Percentiles rank a stretch among this genome's conserved stretches.
Evolutionary conservation across 2,797 vertebrate genomes (phyloP).

Genomic region (Scarus forsteni): DNA sequence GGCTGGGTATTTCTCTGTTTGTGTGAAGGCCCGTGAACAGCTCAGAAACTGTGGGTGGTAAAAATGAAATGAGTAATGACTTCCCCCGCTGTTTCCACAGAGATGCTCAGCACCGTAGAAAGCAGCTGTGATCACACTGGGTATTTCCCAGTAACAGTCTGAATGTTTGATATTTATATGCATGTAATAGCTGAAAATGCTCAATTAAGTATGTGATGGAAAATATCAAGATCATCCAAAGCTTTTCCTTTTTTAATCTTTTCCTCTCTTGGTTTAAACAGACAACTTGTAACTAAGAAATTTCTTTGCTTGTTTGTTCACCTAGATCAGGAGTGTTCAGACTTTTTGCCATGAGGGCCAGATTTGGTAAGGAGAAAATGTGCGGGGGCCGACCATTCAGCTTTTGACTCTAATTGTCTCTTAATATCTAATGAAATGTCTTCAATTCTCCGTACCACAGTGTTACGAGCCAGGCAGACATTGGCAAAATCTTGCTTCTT

Average conservation of each 20-base stretch:
- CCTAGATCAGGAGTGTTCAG: no score
- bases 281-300: not conserved
- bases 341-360: no score
- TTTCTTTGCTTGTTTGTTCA: no score
- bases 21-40: conserved; percentile 10
- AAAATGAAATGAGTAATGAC: conserved; percentile 42
- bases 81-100: conserved; percentile 24
- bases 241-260: not conserved
- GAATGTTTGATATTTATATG: conserved; percentile 14
- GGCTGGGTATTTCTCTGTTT: conserved; percentile 6
- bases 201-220: conserved; percentile 1
- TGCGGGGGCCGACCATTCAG: no score
- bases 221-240: not conserved
- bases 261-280: not conserved
- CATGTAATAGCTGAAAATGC: conserved; percentile 6
- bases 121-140: conserved; percentile 45
- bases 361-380: no score
- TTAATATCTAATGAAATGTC: no score
- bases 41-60: conserved; percentile 36
- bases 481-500: no score
- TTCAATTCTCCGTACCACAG: no score
- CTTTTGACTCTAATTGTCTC: no score
- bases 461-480: no score
- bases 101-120: conserved; percentile 32
- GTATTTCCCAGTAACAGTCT: conserved; percentile 13